Evolutionary conservation across 2,888 invertebrate genomes (phyloP).

Genomic region (Oxytorus armatus): DNA sequence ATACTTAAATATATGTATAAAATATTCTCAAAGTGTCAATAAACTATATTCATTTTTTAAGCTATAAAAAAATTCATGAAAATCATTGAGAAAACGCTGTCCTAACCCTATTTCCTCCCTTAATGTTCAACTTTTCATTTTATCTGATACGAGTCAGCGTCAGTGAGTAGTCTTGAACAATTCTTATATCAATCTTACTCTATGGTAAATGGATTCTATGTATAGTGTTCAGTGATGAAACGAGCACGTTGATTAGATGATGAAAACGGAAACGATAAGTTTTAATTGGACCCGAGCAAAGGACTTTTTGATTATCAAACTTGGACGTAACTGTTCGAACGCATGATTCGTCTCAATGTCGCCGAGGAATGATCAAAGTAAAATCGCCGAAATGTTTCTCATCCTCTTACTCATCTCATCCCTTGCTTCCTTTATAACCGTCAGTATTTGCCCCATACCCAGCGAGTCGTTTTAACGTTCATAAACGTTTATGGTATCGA

Average conservation of each 20-base stretch:
- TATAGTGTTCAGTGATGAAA: constrained; percentile 21
- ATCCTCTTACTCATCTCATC: constrained; percentile 12
- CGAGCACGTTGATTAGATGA: background rate
- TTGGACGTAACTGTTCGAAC: constrained; percentile 1
- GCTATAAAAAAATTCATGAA: no score
- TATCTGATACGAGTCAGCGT: background rate
- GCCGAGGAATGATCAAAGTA: constrained; percentile 49
- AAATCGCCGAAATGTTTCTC: constrained; percentile 27
- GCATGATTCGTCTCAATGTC: constrained; percentile 18
- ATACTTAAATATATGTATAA: no score
- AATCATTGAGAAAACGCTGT: no score
- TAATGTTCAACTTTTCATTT: constrained; percentile 1
- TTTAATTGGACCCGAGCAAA: constrained; percentile 44
- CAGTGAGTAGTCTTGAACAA: background rate
- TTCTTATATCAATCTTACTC: background rate
- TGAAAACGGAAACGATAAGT: constrained; percentile 33
- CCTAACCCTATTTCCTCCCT: no score
- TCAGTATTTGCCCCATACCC: background rate
- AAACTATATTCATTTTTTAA: no score
- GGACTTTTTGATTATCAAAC: constrained; percentile 16
- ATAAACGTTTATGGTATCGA: constrained; percentile 51
- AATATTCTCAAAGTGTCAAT: no score
- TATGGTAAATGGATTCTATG: background rate
- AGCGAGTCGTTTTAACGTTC: constrained; percentile 16
- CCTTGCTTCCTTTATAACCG: background rate